Conservation (phyloP, 2,888 invertebrate species). For the Tenthredo amoena region DNA sequence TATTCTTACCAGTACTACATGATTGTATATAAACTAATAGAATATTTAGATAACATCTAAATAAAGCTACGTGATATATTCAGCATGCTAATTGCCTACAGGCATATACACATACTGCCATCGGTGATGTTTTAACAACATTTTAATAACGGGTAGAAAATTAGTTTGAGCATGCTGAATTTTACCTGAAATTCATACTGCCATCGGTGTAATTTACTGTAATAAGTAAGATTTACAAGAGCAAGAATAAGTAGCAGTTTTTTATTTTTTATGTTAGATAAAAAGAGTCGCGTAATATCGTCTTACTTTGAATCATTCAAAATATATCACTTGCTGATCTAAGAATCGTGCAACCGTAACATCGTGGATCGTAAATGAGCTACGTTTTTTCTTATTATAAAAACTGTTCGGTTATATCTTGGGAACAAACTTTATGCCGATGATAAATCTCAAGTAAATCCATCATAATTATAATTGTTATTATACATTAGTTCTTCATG, state of each 20-base stretch:
- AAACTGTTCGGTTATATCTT: slow-evolving; percentile 11
- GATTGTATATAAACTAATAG: slow-evolving; percentile 40
- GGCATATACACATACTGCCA: slow-evolving; percentile 31
- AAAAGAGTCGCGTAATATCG: not conserved
- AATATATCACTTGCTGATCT: slow-evolving; percentile 2
- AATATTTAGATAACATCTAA: slow-evolving; percentile 48
- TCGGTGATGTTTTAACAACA: slow-evolving; percentile 22
- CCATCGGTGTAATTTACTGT: slow-evolving; percentile 48
- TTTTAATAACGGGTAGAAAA: slow-evolving; percentile 12
- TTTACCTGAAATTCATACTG: slow-evolving; percentile 53
- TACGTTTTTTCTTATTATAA: not conserved
- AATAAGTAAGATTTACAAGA: slow-evolving; percentile 40
- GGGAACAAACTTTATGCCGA: not conserved
- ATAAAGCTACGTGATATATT: slow-evolving; percentile 51
- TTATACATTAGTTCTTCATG: not conserved
- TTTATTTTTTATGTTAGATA: not conserved
- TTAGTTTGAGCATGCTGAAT: slow-evolving; percentile 45
- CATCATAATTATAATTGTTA: not conserved
- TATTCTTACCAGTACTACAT: slow-evolving; percentile 26
- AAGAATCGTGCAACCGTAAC: not conserved
- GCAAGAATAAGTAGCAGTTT: slow-evolving; percentile 30
- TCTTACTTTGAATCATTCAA: not conserved
- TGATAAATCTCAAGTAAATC: slow-evolving; percentile 2
- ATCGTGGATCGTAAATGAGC: not conserved
- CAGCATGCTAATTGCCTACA: slow-evolving; percentile 37